Evolutionary conservation across 2,113 vertebrate species (phyloP).

Genomic region (Upupa epops): DNA sequence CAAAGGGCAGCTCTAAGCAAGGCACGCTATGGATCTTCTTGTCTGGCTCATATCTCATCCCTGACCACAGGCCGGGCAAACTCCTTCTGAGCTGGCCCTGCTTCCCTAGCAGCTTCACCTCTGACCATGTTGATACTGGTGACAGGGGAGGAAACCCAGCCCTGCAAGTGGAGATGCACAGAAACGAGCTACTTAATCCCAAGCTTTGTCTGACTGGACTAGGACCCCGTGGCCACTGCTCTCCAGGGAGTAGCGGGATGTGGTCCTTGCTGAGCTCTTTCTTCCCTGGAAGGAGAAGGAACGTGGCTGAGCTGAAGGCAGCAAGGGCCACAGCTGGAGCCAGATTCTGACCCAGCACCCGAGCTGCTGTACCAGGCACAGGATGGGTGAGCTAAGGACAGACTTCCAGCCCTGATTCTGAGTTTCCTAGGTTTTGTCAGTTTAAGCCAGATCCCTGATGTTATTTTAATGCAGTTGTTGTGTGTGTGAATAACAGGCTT

Average conservation of each 20-base stretch:
- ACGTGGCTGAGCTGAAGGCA: not conserved
- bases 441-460: slow-evolving; percentile 75
- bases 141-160: not conserved
- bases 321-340: not conserved
- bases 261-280: not conserved
- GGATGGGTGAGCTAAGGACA: slow-evolving; percentile 75
- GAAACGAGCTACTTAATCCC: accelerated
- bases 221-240: not conserved
- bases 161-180: not conserved
- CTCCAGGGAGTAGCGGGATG: accelerated
- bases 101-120: not conserved
- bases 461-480: slow-evolving; percentile 81
- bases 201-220: not conserved
- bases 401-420: slow-evolving; percentile 59
- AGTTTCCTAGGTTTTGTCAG: slow-evolving; percentile 74
- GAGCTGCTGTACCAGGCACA: not conserved
- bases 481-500: slow-evolving; percentile 77
- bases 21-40: not conserved
- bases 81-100: not conserved
- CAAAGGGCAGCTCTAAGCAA: not conserved
- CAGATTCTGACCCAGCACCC: not conserved
- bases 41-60: not conserved
- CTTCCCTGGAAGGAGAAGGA: not conserved
- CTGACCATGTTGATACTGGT: not conserved
- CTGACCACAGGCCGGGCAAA: too few relatives aligned